phyloP scores from a whole-genome alignment of 2,888 invertebrate species.

The Nematopogon swammerdamellus region DNA sequence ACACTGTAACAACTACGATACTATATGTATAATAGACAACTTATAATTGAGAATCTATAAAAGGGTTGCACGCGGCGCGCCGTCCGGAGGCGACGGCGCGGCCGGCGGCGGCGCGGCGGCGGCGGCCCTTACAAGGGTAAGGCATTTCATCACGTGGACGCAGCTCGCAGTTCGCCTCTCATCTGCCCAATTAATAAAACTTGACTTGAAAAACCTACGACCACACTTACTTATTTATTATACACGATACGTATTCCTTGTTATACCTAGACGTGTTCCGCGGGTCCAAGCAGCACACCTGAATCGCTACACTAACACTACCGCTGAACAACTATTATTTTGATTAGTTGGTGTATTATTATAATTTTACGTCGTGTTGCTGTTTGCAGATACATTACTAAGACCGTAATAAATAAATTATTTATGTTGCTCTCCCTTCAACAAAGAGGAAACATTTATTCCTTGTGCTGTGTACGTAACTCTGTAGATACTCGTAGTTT shows the following conservation, averaged over 20 bases:
- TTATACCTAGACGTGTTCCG: no score
- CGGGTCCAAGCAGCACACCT: background rate
- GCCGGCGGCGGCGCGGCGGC: conserved; percentile 44
- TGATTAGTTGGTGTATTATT: background rate
- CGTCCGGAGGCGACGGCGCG: conserved; percentile 41
- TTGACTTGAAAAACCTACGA: conserved; percentile 49
- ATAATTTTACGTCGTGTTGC: no score
- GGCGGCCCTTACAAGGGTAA: conserved; percentile 46
- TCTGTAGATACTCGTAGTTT: no score
- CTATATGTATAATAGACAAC: conserved; percentile 53
- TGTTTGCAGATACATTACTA: no score
- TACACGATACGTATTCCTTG: no score
- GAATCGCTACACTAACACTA: background rate
- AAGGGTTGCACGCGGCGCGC: conserved; percentile 42
- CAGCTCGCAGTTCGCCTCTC: conserved; percentile 48
- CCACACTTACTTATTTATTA: no score
- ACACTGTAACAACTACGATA: conserved; percentile 35
- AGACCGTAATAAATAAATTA: no score
- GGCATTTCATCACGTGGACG: conserved; percentile 51
- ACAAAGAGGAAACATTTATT: no score
- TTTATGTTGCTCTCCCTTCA: no score
- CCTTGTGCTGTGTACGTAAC: no score
- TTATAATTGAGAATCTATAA: conserved; percentile 58
- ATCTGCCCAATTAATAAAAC: conserved; percentile 58
- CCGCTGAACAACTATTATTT: background rate